Evolutionary conservation across 37 sponge, comb jelly and placozoan species (phyloP).

Genomic region (Spongia lamella): DNA sequence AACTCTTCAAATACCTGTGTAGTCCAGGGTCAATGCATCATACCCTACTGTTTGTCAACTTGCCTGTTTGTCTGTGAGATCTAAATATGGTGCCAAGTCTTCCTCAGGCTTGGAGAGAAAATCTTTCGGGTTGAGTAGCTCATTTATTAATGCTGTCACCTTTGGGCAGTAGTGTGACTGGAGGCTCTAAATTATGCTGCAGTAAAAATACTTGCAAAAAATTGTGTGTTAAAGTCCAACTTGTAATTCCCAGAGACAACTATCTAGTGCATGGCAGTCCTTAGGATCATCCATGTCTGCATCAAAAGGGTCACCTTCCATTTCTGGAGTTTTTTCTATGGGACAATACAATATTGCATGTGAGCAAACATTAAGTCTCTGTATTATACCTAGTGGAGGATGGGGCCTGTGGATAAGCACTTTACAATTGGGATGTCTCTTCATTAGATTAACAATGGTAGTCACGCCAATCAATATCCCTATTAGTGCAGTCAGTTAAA

Average conservation of each 20-base stretch:
- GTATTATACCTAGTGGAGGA: constrained; percentile 51
- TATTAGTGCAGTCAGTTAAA: constrained; percentile 14
- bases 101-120: constrained; percentile 35
- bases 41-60: not conserved
- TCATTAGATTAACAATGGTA: constrained; percentile 79
- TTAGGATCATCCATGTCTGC: constrained; percentile 73
- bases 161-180: constrained; percentile 78
- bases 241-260: constrained; percentile 96
- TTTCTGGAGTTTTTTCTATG: too few species aligned
- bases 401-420: constrained; percentile 81
- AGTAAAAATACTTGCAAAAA: not conserved
- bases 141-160: constrained; percentile 50
- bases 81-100: constrained; percentile 57
- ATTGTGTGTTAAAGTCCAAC: constrained; percentile 9
- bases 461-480: constrained; percentile 72
- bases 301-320: constrained; percentile 66
- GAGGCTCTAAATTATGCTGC: constrained; percentile 57
- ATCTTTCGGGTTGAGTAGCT: constrained; percentile 49
- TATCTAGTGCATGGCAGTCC: constrained; percentile 79
- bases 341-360: not conserved
- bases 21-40: not conserved
- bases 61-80: constrained; percentile 38
- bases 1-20: constrained; percentile 32
- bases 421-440: constrained; percentile 89
- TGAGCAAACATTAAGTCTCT: not conserved